A percentile compares a stretch with the other conserved stretches of the same genome.
phyloP scores from a whole-genome alignment of 2,888 invertebrate species.

The Nephrotoma flavescens region DNA sequence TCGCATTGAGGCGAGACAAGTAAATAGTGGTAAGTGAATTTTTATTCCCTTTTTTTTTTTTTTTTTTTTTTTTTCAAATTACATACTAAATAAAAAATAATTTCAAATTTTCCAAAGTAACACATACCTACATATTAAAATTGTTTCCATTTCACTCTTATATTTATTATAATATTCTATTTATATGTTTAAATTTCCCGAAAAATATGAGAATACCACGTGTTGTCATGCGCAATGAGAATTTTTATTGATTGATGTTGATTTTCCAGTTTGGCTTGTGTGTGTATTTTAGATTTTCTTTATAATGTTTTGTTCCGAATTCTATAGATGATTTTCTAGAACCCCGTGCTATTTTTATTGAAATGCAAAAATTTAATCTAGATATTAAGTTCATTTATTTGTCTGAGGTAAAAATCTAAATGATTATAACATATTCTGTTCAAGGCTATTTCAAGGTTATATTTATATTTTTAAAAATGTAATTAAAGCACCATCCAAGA shows the following conservation, averaged over 20 bases:
- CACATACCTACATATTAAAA: neutral
- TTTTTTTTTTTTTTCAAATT: neutral
- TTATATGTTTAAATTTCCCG: neutral
- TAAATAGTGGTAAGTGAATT: constrained; percentile 4
- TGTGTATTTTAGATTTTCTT: neutral
- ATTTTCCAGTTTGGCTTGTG: neutral
- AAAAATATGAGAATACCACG: constrained; percentile 11
- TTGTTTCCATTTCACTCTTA: neutral
- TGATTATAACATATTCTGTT: neutral
- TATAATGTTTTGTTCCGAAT: neutral
- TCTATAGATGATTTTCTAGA: neutral
- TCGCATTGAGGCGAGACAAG: neutral
- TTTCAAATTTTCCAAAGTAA: neutral
- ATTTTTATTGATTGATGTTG: constrained; percentile 10
- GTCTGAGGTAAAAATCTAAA: too few species aligned
- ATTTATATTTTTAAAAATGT: neutral
- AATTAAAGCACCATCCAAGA: neutral
- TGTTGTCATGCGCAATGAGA: constrained; percentile 15
- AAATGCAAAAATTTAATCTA: too few species aligned
- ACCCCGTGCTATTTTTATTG: neutral
- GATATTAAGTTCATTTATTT: too few species aligned
- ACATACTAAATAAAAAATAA: neutral
- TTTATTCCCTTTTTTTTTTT: neutral
- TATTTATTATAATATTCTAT: neutral
- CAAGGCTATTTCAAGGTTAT: neutral